A percentile compares a stretch with the other conserved stretches of the same genome.
Evolutionary conservation across 2,113 vertebrate genomes (phyloP).

Genomic region (Camelus dromedarius): DNA sequence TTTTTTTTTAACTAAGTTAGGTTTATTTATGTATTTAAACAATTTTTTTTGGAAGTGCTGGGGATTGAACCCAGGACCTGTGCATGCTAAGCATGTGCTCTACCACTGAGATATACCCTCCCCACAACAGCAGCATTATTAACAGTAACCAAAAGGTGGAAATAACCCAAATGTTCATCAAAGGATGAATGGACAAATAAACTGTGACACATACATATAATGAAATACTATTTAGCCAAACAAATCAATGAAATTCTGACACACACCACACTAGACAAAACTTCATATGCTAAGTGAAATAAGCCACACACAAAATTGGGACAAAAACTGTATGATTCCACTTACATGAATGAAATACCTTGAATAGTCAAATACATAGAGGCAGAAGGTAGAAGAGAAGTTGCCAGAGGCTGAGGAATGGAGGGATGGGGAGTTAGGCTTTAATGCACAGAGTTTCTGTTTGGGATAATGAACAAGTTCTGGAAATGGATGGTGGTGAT

Average conservation of each 20-base stretch:
- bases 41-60: too few relatives aligned
- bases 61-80: too few relatives aligned
- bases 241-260: not conserved
- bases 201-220: accelerated
- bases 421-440: accelerated
- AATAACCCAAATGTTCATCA: too few relatives aligned
- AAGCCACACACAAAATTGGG: not conserved
- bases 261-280: not conserved
- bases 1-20: too few relatives aligned
- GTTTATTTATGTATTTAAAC: too few relatives aligned
- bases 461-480: not conserved
- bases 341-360: too few relatives aligned
- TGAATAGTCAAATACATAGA: not conserved
- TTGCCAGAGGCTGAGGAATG: not conserved
- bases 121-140: not conserved
- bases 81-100: too few relatives aligned
- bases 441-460: not conserved
- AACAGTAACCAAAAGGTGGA: not conserved
- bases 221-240: not conserved
- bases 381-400: not conserved
- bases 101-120: too few relatives aligned
- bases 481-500: not conserved
- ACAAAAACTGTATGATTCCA: not conserved
- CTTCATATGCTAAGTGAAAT: not conserved
- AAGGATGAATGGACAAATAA: not conserved